Evolutionary conservation across 2,888 invertebrate species (phyloP).

Genomic region (Amblyjoppa fuscipennis): DNA sequence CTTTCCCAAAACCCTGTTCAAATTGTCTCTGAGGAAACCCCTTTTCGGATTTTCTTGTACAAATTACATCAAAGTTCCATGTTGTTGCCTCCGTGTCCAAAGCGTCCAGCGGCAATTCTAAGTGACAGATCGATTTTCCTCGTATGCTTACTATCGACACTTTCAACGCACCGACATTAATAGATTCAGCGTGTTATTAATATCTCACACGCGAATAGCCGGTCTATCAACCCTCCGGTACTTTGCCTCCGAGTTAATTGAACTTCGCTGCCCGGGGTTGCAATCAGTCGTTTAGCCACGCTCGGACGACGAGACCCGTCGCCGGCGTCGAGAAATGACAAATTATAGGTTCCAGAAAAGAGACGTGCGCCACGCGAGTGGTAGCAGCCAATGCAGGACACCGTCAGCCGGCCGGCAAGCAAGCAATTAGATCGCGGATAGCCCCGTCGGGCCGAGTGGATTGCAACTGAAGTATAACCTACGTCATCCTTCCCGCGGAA

Average conservation of each 20-base stretch:
- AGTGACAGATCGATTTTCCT: background rate
- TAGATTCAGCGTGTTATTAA: background rate
- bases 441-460: conserved; percentile 29
- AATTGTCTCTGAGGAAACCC: background rate
- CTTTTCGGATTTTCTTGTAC: background rate
- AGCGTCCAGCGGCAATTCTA: background rate
- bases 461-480: conserved; percentile 35
- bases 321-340: conserved; percentile 49
- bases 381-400: conserved; percentile 14
- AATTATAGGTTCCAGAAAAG: conserved; percentile 41
- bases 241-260: conserved; percentile 34
- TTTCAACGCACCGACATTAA: background rate
- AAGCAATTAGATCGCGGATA: conserved; percentile 49
- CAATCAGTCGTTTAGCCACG: conserved; percentile 33
- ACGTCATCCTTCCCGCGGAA: conserved; percentile 44
- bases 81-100: background rate
- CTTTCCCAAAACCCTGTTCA: background rate
- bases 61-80: background rate
- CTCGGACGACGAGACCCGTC: conserved; percentile 19
- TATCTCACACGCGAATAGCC: conserved; percentile 1
- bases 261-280: conserved; percentile 17
- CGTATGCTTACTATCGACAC: background rate
- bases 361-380: conserved; percentile 25
- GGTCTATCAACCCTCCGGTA: conserved; percentile 25
- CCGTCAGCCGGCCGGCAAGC: conserved; percentile 20